Evolutionary conservation across 2,888 invertebrate genomes (phyloP).

Genomic region (Luffia ferchaultella): DNA sequence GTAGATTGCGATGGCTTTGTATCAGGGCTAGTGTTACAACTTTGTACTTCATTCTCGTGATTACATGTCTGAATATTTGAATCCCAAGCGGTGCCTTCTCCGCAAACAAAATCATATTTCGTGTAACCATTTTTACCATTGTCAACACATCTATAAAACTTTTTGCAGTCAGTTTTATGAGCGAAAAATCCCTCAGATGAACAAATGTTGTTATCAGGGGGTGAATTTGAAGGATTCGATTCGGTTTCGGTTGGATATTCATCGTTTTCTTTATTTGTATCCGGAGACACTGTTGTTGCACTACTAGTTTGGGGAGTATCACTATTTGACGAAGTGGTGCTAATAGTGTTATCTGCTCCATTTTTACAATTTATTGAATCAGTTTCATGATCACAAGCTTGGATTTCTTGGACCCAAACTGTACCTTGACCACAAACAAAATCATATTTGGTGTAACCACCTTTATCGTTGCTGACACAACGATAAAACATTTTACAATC

Average conservation of each 20-base stretch:
- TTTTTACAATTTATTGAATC: conserved; percentile 24
- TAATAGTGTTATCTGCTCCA: conserved; percentile 17
- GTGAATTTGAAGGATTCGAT: conserved; percentile 11
- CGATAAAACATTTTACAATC: conserved; percentile 73
- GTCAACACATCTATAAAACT: conserved; percentile 57
- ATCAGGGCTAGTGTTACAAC: conserved; percentile 7
- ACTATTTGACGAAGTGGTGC: conserved; percentile 14
- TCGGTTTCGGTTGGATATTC: conserved; percentile 20
- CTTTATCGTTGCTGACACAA: conserved; percentile 70
- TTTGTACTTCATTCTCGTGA: conserved; percentile 36
- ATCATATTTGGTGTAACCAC: conserved; percentile 66
- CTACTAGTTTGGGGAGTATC: conserved; percentile 13
- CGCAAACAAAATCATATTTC: conserved; percentile 64
- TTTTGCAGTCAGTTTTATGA: conserved; percentile 48
- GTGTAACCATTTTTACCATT: conserved; percentile 47
- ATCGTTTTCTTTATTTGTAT: conserved; percentile 20
- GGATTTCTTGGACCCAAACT: conserved; percentile 62
- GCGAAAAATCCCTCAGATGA: conserved; percentile 52
- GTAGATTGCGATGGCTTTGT: conserved; percentile 2
- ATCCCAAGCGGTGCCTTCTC: conserved; percentile 69
- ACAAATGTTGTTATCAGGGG: conserved; percentile 26
- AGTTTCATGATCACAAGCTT: conserved; percentile 33
- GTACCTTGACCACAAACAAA: conserved; percentile 73
- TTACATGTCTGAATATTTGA: conserved; percentile 45
- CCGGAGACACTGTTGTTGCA: conserved; percentile 3